Evolutionary conservation across 35 echinoderm and acorn worm genomes (phyloP), one percentile per base, ranked within the genome.

Genomic region (Acanthaster planci): DNA sequence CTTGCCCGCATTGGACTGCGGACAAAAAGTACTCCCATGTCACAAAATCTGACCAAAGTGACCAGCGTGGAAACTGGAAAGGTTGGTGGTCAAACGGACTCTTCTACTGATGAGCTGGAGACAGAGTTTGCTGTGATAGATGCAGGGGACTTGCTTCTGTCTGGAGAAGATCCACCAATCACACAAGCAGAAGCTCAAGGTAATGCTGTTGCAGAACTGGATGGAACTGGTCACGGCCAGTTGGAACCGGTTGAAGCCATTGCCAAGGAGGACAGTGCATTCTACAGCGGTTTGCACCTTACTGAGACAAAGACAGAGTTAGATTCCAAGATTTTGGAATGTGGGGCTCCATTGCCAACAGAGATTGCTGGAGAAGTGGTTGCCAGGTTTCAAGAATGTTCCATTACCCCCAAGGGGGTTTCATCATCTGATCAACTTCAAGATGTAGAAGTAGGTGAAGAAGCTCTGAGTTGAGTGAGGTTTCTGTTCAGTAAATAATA

Each of bases 1-100:
- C 79, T 99, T 22, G 82, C 83, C 31, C 67, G 81, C 52, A 90
- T 93, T 81, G 96, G 96, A 0, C 40, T 97, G 0, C 89, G 89
- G 51, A 89, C 85, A 40, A 97, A 58, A 60, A 67, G 21, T 72
- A 31, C 64, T 8, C 23, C 21, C 14, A 34, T 72, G 2, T 72
- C 64, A 3, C 15, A 10, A 72, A 72, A 72, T 8, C 64, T 72
- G 64, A 34, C 64, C 2, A 21, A 72, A 34, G 14, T 21, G 64
- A 72, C 64, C 23, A 26, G 64, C 0, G 23, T 10, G 18, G 19
- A 2, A 26, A 72, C 26, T 31, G 29, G 64, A 14, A 19, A 21
- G 14, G 1, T 23, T 72, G 64, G 8, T 31, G 30, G 30, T 35
- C 21, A 72, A 47, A 6, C 42, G 42, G 4, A 4, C 12, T 4